phyloP scores from a whole-genome alignment of 2,888 invertebrate genomes.

The Aquatica leii region DNA sequence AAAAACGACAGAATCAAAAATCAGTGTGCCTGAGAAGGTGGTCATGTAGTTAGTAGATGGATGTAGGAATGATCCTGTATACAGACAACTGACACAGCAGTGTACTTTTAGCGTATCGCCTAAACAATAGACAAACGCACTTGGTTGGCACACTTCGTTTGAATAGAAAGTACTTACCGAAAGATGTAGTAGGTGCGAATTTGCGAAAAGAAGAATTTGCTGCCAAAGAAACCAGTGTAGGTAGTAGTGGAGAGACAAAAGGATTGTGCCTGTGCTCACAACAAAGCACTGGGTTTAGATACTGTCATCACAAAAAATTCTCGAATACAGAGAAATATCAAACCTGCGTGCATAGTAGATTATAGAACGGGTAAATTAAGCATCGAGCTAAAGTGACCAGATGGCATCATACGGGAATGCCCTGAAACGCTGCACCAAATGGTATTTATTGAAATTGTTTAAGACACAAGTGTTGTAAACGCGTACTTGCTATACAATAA shows the following conservation, averaged over 20 bases:
- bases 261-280: conserved; percentile 2
- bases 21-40: not conserved
- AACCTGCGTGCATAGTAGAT: conserved; percentile 26
- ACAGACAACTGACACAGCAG: conserved; percentile 7
- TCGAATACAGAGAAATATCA: too few species aligned
- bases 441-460: conserved; percentile 29
- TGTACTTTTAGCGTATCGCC: conserved; percentile 3
- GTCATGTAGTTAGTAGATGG: conserved; percentile 3
- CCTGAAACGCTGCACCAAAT: conserved; percentile 27
- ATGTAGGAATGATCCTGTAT: not conserved
- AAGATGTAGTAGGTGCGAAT: too few species aligned
- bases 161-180: too few species aligned
- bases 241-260: conserved; percentile 7
- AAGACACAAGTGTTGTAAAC: conserved; percentile 8
- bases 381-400: conserved; percentile 34
- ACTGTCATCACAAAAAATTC: not conserved
- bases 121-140: not conserved
- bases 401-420: conserved; percentile 22
- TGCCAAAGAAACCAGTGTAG: conserved; percentile 1
- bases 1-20: not conserved
- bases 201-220: too few species aligned
- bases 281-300: conserved; percentile 13
- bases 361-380: conserved; percentile 30
- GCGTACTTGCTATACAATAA: too few species aligned
- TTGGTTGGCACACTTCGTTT: conserved; percentile 6